Percentiles rank a stretch among this genome's conserved stretches.
Evolutionary conservation across 2,797 vertebrate species (phyloP).

Genomic region (Crotalus adamanteus): DNA sequence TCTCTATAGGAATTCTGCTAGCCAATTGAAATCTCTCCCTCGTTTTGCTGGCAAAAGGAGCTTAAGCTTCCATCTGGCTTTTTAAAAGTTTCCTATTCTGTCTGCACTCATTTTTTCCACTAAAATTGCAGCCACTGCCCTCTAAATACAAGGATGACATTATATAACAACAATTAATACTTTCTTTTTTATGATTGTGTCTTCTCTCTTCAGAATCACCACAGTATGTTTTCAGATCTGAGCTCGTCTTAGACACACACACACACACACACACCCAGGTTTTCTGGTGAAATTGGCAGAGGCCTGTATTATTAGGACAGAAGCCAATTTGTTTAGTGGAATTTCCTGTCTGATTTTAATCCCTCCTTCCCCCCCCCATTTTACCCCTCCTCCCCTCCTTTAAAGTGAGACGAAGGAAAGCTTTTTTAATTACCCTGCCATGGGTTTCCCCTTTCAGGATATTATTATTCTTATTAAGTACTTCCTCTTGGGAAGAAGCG

Average conservation of each 20-base stretch:
- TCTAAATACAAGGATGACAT: conserved; percentile 55
- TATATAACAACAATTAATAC: conserved; percentile 58
- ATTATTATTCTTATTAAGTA: conserved; percentile 88
- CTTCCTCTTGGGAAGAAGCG: conserved; percentile 84
- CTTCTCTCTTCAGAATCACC: conserved; percentile 53
- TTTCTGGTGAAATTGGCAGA: conserved; percentile 74
- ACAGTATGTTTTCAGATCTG: conserved; percentile 58
- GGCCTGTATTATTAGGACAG: conserved; percentile 79
- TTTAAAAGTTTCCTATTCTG: conserved; percentile 51
- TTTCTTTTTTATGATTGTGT: conserved; percentile 29
- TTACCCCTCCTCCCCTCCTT: conserved; percentile 51
- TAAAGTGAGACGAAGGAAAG: conserved; percentile 76
- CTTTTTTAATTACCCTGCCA: conserved; percentile 82
- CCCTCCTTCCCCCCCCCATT: conserved; percentile 53
- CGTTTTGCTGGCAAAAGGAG: conserved; percentile 53
- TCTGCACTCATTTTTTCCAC: conserved; percentile 32
- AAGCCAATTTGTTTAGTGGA: conserved; percentile 85
- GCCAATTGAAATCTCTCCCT: background rate
- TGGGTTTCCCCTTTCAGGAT: conserved; percentile 81
- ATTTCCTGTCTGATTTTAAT: conserved; percentile 91
- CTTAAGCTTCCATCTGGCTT: conserved; percentile 56
- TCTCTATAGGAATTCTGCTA: background rate
- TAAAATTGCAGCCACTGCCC: background rate
- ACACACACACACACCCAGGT: background rate
- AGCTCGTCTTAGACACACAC: conserved; percentile 57